phyloP scores from a whole-genome alignment of 1,140 invertebrate species.

The Tetranychus urticae region DNA sequence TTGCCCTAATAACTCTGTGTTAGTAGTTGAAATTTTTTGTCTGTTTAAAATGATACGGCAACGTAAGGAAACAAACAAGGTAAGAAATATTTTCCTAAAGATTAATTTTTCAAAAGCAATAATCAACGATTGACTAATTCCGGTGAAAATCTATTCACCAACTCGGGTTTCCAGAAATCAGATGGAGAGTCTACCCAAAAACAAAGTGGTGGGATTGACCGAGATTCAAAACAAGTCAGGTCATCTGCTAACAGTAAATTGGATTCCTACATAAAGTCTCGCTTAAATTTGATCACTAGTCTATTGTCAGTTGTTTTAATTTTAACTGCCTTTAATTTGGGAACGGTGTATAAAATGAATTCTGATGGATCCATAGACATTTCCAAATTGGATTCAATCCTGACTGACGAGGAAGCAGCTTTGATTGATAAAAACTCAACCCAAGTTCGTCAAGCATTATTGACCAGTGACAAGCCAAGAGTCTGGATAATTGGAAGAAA shows the following conservation, averaged over 20 bases:
- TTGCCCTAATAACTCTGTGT: neutral
- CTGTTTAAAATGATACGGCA: neutral
- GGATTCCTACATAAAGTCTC: too few relatives aligned
- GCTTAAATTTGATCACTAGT: too few relatives aligned
- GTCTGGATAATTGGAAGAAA: constrained; percentile 6
- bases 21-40: neutral
- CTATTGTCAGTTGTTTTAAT: too few relatives aligned
- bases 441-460: neutral
- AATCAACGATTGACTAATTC: neutral
- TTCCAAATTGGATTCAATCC: too few relatives aligned
- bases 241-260: too few relatives aligned
- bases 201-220: neutral
- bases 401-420: neutral
- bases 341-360: too few relatives aligned
- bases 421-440: neutral
- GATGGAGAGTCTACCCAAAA: neutral
- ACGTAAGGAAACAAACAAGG: neutral
- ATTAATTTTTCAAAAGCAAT: neutral
- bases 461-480: neutral
- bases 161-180: neutral
- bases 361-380: too few relatives aligned
- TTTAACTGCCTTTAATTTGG: too few relatives aligned
- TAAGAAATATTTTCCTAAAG: neutral
- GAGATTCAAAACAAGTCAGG: too few relatives aligned
- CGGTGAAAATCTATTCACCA: neutral